A percentile compares a stretch with the other conserved stretches of the same genome.
These are phyloP conservation scores for Hydroisotoma schaefferi DNA, from an alignment of 2,888 invertebrate genomes.

Conservation along the genomic window DNA sequence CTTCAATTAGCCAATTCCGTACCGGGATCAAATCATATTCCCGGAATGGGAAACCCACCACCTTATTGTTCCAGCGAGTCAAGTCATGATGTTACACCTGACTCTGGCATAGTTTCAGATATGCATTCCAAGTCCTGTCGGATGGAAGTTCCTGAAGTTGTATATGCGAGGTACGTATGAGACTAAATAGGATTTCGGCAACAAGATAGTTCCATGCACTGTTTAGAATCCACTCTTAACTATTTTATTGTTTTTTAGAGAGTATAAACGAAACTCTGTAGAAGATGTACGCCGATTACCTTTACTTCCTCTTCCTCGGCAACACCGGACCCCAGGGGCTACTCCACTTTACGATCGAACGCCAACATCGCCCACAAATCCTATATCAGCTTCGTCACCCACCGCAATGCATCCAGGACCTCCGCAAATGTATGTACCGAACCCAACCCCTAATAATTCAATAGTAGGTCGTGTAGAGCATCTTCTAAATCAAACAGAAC, in stretches of 20 bases:
- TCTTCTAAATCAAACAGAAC: conserved; percentile 49
- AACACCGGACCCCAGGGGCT: conserved; percentile 41
- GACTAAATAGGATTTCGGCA: background rate
- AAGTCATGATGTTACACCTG: conserved; percentile 49
- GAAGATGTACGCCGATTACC: conserved; percentile 48
- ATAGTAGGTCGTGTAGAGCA: conserved; percentile 49
- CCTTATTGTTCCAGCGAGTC: conserved; percentile 49
- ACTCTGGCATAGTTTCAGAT: conserved; percentile 48
- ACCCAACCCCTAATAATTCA: conserved; percentile 40
- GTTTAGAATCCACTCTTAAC: conserved; percentile 4
- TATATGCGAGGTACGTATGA: conserved; percentile 45
- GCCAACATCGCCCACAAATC: conserved; percentile 47
- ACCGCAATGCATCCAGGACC: conserved; percentile 34
- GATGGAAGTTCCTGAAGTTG: conserved; percentile 48
- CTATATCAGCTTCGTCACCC: conserved; percentile 43
- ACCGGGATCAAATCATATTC: conserved; percentile 42
- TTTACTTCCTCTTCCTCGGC: conserved; percentile 43
- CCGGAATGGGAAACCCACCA: conserved; percentile 48
- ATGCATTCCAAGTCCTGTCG: conserved; percentile 48
- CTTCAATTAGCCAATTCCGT: conserved; percentile 44
- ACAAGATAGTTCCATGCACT: conserved; percentile 3
- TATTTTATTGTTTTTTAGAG: conserved; percentile 37
- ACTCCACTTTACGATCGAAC: conserved; percentile 48
- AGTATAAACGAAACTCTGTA: conserved; percentile 47
- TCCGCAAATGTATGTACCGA: conserved; percentile 43